Percentiles rank a stretch among this genome's conserved stretches.
Conservation (phyloP, 2,888 invertebrate species). For the Sphecodes monilicornis region DNA sequence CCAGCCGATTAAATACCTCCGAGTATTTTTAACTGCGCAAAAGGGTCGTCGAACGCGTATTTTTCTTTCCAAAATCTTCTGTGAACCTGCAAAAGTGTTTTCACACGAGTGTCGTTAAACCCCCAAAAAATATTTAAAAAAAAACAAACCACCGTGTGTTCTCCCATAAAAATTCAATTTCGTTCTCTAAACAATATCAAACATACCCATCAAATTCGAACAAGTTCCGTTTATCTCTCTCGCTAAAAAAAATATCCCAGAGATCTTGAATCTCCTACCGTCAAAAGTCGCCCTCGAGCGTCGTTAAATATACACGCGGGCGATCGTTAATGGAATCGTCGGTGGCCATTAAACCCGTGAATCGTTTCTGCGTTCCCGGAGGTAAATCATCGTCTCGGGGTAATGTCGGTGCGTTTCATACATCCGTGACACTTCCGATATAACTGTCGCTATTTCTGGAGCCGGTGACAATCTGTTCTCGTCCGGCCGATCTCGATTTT, state of each 20-base stretch:
- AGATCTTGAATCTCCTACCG: neutral
- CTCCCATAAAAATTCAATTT: neutral
- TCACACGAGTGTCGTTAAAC: neutral
- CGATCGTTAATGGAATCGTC: conserved; percentile 28
- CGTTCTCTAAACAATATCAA: neutral
- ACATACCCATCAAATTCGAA: neutral
- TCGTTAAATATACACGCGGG: neutral
- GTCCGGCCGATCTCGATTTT: conserved; percentile 3
- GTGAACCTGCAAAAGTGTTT: neutral
- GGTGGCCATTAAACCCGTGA: neutral
- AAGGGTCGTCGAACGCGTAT: neutral
- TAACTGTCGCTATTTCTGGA: conserved; percentile 72
- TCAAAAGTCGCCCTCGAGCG: neutral
- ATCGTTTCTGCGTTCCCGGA: conserved; percentile 15
- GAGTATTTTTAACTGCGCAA: neutral
- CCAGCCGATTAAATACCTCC: neutral
- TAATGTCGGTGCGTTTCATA: conserved; percentile 63
- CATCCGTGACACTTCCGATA: conserved; percentile 64
- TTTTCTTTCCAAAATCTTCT: neutral
- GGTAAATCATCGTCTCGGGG: conserved; percentile 44
- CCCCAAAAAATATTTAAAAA: neutral
- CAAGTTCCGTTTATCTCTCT: neutral
- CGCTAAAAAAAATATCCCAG: neutral
- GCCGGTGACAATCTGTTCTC: neutral
- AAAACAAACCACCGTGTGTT: neutral